A percentile compares a stretch with the other conserved stretches of the same genome.
These are phyloP conservation scores for Alviniconcha marisindica DNA, from an alignment of 1,140 invertebrate species.

Conservation along the genomic window DNA sequence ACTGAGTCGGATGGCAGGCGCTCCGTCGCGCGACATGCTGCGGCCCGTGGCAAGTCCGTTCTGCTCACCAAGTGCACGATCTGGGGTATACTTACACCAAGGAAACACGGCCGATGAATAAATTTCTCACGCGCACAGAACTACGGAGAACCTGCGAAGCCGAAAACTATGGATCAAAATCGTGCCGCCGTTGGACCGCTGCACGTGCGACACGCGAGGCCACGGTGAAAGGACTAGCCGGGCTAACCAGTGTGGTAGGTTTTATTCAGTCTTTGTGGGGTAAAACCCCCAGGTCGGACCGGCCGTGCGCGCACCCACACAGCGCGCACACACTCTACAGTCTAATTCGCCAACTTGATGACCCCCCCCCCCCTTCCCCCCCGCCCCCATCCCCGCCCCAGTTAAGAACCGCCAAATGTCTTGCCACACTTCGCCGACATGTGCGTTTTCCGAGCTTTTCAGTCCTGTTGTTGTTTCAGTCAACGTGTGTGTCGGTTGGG, in stretches of 20 bases:
- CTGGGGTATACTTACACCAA: background rate
- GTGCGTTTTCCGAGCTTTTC: no score
- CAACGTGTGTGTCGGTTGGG: no score
- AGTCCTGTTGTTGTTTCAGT: no score
- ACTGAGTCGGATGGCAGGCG: background rate
- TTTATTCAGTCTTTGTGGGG: no score
- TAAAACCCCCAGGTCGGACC: no score
- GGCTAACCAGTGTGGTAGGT: no score
- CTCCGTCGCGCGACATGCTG: background rate
- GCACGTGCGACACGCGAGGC: background rate
- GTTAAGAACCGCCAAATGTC: no score
- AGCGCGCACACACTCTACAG: background rate
- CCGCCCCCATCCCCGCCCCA: background rate
- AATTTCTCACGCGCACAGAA: background rate
- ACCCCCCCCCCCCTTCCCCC: no score
- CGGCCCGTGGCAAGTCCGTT: background rate
- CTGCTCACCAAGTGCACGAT: background rate
- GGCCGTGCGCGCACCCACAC: background rate
- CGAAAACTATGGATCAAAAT: background rate
- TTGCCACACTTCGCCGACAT: no score
- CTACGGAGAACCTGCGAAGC: background rate
- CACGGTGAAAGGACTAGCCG: background rate
- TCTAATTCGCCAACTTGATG: background rate
- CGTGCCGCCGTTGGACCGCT: background rate
- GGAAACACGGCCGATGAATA: background rate